Evolutionary conservation across 2,888 invertebrate species (phyloP).

Genomic region (Cataglyphis altisquamis): DNA sequence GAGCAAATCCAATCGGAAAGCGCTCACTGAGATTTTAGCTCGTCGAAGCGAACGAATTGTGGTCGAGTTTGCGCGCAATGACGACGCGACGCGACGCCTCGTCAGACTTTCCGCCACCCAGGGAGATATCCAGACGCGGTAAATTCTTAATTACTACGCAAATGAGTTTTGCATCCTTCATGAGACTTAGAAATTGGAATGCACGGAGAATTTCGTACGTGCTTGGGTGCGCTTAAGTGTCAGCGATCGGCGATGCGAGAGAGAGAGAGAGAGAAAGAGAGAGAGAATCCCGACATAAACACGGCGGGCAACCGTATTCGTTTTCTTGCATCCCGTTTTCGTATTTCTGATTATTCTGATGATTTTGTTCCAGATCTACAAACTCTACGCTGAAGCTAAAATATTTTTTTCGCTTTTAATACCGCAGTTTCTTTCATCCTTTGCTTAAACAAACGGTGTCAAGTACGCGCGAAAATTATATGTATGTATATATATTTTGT

Average conservation of each 20-base stretch:
- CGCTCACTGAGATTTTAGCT: conserved; percentile 13
- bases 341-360: conserved; percentile 24
- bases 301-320: conserved; percentile 3
- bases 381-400: not conserved
- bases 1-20: conserved; percentile 16
- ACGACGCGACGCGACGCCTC: conserved; percentile 28
- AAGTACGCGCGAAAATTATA: not conserved
- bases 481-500: not conserved
- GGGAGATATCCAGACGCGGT: conserved; percentile 62
- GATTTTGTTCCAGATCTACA: conserved; percentile 38
- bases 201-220: conserved; percentile 71
- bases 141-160: conserved; percentile 79
- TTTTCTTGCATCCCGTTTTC: conserved; percentile 3
- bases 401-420: conserved; percentile 25
- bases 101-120: conserved; percentile 58
- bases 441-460: not conserved
- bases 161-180: conserved; percentile 79
- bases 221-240: conserved; percentile 47
- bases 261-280: not conserved
- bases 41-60: conserved; percentile 25
- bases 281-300: conserved; percentile 25
- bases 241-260: conserved; percentile 43
- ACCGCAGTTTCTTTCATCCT: not conserved
- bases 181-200: conserved; percentile 74
- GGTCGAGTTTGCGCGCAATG: conserved; percentile 7